Conservation (phyloP, 2,797 vertebrate genomes). For the Threskiornis aethiopicus region DNA sequence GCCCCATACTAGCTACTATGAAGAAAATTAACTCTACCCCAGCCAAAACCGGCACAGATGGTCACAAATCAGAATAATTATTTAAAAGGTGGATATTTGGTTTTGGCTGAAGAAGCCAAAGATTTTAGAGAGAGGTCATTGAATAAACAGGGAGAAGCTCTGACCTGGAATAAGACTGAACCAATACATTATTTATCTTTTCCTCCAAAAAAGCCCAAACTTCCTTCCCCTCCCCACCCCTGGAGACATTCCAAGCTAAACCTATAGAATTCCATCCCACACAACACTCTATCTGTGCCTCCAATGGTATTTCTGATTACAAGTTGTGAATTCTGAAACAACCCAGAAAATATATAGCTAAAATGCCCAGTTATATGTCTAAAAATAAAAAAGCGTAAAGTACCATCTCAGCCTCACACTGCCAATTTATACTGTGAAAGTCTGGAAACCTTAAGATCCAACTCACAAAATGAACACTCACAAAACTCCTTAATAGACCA, state of each 20-base stretch:
- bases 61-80: neutral
- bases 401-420: neutral
- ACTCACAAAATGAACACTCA: neutral
- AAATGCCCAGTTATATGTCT: neutral
- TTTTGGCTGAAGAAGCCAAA: neutral
- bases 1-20: too few species aligned
- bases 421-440: neutral
- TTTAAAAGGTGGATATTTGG: neutral
- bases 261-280: neutral
- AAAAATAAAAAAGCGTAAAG: neutral
- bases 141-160: neutral
- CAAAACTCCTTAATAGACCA: fast-evolving
- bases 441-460: neutral
- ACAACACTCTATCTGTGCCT: neutral
- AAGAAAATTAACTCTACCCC: too few species aligned
- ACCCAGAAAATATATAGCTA: neutral
- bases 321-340: neutral
- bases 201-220: neutral
- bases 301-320: neutral
- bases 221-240: fast-evolving
- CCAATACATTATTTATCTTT: neutral
- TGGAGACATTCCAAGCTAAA: neutral
- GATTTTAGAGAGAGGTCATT: neutral
- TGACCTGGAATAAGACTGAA: neutral
- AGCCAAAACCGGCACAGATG: neutral